Conservation (phyloP, 2,797 vertebrate genomes). For the Alauda arvensis region DNA sequence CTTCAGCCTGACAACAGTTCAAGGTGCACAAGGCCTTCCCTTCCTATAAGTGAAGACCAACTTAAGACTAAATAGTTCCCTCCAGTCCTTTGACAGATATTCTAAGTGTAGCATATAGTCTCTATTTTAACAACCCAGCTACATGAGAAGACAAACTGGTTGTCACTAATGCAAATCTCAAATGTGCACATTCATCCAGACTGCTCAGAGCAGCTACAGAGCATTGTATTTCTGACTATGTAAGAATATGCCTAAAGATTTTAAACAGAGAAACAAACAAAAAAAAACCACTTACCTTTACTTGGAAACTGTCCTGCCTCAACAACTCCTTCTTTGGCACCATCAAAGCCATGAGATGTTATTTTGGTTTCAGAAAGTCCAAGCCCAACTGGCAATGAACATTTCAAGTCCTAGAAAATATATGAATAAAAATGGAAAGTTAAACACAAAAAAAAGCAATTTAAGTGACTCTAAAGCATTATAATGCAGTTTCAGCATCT, state of each 20-base stretch:
- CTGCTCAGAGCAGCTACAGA: not conserved
- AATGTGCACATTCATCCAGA: not conserved
- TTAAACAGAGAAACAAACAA: not conserved
- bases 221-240: not conserved
- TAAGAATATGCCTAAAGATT: not conserved
- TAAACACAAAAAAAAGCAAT: slow-evolving; percentile 4
- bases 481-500: not conserved
- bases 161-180: not conserved
- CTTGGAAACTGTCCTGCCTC: slow-evolving; percentile 84
- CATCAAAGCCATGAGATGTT: slow-evolving; percentile 79
- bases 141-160: not conserved
- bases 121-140: not conserved
- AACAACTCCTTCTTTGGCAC: slow-evolving; percentile 82
- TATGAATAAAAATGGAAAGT: slow-evolving; percentile 58
- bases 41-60: not conserved
- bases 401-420: slow-evolving; percentile 79
- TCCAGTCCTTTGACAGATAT: not conserved
- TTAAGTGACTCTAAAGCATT: slow-evolving; percentile 10
- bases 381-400: slow-evolving; percentile 73
- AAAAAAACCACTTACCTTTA: slow-evolving; percentile 55
- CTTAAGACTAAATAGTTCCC: not conserved
- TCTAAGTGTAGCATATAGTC: not conserved
- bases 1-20: not conserved
- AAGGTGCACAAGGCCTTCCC: not conserved
- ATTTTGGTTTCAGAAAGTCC: slow-evolving; percentile 84